Conservation (phyloP, 2,113 vertebrate genomes). For the Meles meles region DNA sequence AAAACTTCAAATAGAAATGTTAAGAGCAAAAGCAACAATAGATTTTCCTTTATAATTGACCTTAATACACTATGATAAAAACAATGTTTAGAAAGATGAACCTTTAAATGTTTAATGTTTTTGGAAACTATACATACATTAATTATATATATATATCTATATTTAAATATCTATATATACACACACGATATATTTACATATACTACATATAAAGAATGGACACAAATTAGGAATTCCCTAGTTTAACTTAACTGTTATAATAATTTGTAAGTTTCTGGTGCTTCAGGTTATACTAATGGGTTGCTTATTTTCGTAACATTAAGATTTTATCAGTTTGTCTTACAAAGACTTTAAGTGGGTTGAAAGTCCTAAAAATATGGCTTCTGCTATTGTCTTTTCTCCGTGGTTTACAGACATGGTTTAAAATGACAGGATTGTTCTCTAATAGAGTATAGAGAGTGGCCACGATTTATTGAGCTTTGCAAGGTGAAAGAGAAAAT, state of each 20-base stretch:
- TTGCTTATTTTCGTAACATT: slow-evolving; percentile 41
- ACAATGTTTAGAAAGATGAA: slow-evolving; percentile 31
- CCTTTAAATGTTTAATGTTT: slow-evolving; percentile 17
- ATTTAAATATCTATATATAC: background rate
- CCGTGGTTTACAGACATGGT: slow-evolving; percentile 67
- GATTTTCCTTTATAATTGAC: background rate
- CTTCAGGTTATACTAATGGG: slow-evolving; percentile 57
- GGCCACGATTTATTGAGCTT: slow-evolving; percentile 75
- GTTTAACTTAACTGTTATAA: slow-evolving; percentile 25
- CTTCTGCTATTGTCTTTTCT: slow-evolving; percentile 63
- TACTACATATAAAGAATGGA: background rate
- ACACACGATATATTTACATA: background rate
- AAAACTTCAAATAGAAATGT: slow-evolving; percentile 14
- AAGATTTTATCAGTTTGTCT: slow-evolving; percentile 59
- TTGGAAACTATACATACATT: background rate
- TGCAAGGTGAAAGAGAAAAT: slow-evolving; percentile 76
- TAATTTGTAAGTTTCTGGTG: background rate
- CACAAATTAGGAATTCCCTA: background rate
- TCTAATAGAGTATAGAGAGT: slow-evolving; percentile 69
- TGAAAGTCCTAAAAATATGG: slow-evolving; percentile 63
- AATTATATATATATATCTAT: background rate
- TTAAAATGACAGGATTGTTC: slow-evolving; percentile 75
- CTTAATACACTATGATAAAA: slow-evolving; percentile 10
- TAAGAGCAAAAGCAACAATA: background rate
- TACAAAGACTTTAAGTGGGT: slow-evolving; percentile 48